Conservation (phyloP, 1,140 invertebrate species). For the Brachystomella parvula region DNA sequence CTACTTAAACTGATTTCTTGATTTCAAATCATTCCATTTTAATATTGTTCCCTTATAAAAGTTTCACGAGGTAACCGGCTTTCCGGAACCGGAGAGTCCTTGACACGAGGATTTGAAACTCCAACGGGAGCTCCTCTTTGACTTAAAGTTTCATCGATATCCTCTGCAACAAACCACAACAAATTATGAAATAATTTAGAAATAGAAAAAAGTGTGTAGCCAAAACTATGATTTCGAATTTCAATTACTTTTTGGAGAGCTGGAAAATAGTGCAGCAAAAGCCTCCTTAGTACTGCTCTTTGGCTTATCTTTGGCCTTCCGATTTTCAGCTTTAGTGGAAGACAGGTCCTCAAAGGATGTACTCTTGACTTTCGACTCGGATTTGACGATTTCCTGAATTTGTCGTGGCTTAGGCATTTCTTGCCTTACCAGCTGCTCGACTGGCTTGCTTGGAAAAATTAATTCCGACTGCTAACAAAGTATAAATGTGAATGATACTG, state of each 20-base stretch:
- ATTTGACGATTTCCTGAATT: conserved; percentile 2
- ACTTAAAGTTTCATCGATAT: too few relatives aligned
- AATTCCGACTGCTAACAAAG: too few relatives aligned
- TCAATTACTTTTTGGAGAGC: too few relatives aligned
- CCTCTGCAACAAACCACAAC: too few relatives aligned
- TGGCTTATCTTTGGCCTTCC: neutral
- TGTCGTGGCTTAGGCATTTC: conserved; percentile 10
- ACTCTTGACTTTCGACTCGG: neutral
- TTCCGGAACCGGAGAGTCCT: conserved; percentile 15
- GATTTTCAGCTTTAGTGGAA: neutral
- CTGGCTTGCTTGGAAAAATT: too few relatives aligned
- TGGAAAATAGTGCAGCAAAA: conserved; percentile 2
- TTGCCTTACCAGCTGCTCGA: too few relatives aligned
- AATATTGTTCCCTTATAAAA: too few relatives aligned
- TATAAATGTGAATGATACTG: too few relatives aligned
- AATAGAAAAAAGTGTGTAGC: too few relatives aligned
- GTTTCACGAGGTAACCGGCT: conserved; percentile 50
- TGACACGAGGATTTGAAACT: conserved; percentile 25
- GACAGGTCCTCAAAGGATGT: neutral
- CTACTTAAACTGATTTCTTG: neutral
- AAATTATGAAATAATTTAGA: too few relatives aligned
- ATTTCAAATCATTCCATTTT: too few relatives aligned
- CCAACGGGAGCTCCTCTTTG: conserved; percentile 29
- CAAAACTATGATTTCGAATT: too few relatives aligned
- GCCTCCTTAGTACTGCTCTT: neutral